These are phyloP conservation scores for Onthophagus sagittarius DNA, from an alignment of 2,888 invertebrate species.

Conservation along the genomic window DNA sequence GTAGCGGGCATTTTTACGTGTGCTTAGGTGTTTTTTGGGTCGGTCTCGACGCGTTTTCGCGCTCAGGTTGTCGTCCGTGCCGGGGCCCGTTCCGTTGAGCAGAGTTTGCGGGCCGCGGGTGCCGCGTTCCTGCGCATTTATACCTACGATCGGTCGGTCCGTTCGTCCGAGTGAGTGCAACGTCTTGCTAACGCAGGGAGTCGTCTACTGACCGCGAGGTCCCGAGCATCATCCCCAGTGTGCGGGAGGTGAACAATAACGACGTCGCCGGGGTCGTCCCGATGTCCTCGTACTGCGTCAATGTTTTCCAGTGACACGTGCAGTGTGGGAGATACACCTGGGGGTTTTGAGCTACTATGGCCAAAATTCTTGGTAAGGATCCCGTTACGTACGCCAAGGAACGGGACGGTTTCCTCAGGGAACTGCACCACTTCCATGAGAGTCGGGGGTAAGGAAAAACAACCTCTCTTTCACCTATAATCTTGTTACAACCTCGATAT, in stretches of 20 bases:
- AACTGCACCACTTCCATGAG: constrained; percentile 87
- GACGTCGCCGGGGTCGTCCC: constrained; percentile 42
- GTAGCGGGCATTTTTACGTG: constrained; percentile 35
- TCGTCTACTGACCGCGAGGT: constrained; percentile 47
- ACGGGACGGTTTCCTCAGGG: constrained; percentile 75
- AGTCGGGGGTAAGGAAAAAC: constrained; percentile 74
- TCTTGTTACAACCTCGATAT: constrained; percentile 7
- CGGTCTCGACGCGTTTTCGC: constrained; percentile 28
- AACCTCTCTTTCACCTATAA: constrained; percentile 4
- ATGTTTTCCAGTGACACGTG: constrained; percentile 47
- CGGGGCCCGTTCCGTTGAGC: constrained; percentile 39
- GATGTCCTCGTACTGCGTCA: constrained; percentile 39
- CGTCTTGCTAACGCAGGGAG: constrained; percentile 52
- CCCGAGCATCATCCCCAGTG: constrained; percentile 44
- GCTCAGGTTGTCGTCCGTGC: constrained; percentile 35
- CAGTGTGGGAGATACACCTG: constrained; percentile 38
- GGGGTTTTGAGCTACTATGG: constrained; percentile 51
- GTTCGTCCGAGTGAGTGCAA: constrained; percentile 46
- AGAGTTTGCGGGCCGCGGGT: constrained; percentile 43
- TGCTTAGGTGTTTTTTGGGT: constrained; percentile 25
- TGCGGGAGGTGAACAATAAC: constrained; percentile 48
- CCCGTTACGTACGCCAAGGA: constrained; percentile 73
- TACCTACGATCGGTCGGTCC: constrained; percentile 27
- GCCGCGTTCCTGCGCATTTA: constrained; percentile 51
- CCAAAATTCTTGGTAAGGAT: constrained; percentile 63